phyloP scores from a whole-genome alignment of 2,888 invertebrate genomes.

The Plagodis pulveraria region DNA sequence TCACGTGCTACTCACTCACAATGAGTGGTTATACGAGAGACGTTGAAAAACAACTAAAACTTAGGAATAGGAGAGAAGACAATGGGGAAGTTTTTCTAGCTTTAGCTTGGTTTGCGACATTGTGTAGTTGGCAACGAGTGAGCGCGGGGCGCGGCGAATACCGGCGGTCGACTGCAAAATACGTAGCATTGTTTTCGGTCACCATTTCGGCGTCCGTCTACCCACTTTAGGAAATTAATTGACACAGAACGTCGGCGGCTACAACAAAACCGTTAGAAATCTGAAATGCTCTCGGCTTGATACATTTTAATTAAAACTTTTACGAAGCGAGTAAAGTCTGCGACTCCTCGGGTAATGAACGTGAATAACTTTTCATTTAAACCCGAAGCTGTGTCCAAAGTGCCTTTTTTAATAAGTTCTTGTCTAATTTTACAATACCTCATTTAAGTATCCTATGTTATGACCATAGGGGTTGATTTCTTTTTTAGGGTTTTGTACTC shows the following conservation, averaged over 20 bases:
- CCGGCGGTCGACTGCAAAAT: slow-evolving; percentile 59
- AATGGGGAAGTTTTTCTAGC: slow-evolving; percentile 71
- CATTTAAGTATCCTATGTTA: neutral
- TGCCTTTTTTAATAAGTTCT: slow-evolving; percentile 43
- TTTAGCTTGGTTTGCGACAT: slow-evolving; percentile 65
- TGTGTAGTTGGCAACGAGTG: slow-evolving; percentile 66
- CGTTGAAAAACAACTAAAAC: slow-evolving; percentile 64
- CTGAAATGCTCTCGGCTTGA: slow-evolving; percentile 63
- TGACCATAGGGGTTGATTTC: no score
- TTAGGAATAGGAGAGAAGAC: slow-evolving; percentile 68
- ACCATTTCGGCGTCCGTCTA: slow-evolving; percentile 63
- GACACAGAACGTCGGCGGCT: slow-evolving; percentile 67
- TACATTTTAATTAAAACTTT: slow-evolving; percentile 82
- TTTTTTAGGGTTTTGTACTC: no score
- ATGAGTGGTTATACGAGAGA: slow-evolving; percentile 51
- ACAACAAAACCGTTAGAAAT: slow-evolving; percentile 69
- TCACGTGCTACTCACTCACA: slow-evolving; percentile 45
- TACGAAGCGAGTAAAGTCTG: slow-evolving; percentile 62
- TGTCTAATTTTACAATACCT: slow-evolving; percentile 42
- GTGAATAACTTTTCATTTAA: slow-evolving; percentile 58
- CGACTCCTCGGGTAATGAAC: slow-evolving; percentile 58
- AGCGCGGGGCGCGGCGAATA: slow-evolving; percentile 55
- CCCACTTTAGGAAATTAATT: slow-evolving; percentile 79
- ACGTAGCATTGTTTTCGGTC: slow-evolving; percentile 69
- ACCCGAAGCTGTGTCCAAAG: slow-evolving; percentile 28